Percentiles rank a stretch among this genome's conserved stretches.
phyloP scores from a whole-genome alignment of 2,113 vertebrate species.

The Elephas maximus region DNA sequence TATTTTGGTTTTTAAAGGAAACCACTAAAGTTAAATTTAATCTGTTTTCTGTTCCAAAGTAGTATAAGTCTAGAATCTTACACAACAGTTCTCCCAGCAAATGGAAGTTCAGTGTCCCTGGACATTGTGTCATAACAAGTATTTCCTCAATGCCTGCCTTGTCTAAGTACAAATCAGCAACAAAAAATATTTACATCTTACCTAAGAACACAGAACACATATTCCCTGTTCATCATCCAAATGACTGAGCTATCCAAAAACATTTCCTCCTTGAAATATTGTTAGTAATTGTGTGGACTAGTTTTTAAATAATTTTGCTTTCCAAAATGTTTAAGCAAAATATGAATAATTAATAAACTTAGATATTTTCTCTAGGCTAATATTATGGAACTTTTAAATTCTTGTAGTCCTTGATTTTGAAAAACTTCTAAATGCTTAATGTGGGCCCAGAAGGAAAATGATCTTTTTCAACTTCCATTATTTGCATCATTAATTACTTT shows the following conservation, averaged over 20 bases:
- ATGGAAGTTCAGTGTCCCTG: neutral
- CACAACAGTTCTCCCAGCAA: neutral
- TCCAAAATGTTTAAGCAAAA: constrained; percentile 48
- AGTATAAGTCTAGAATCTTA: constrained; percentile 22
- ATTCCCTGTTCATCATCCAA: neutral
- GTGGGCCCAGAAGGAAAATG: neutral
- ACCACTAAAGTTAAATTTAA: constrained; percentile 46
- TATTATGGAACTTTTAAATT: neutral
- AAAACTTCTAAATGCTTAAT: constrained; percentile 36
- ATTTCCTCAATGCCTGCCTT: neutral
- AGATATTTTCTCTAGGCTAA: neutral
- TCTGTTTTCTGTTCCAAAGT: constrained; percentile 30
- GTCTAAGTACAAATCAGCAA: neutral
- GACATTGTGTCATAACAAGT: neutral
- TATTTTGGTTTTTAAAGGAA: constrained; percentile 65
- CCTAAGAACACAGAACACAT: constrained; percentile 19
- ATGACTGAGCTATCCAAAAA: constrained; percentile 40
- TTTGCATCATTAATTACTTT: neutral
- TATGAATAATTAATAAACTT: constrained; percentile 33
- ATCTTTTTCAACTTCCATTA: neutral
- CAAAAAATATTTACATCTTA: constrained; percentile 55
- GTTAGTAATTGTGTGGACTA: neutral
- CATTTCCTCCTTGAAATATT: constrained; percentile 10
- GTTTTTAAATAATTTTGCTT: constrained; percentile 56
- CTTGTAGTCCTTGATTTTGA: constrained; percentile 44